Percentiles rank a stretch among this genome's conserved stretches.
These are phyloP conservation scores for Caenorhabditis drosophilae DNA, from an alignment of 2,888 invertebrate genomes.

Conservation along the genomic window DNA sequence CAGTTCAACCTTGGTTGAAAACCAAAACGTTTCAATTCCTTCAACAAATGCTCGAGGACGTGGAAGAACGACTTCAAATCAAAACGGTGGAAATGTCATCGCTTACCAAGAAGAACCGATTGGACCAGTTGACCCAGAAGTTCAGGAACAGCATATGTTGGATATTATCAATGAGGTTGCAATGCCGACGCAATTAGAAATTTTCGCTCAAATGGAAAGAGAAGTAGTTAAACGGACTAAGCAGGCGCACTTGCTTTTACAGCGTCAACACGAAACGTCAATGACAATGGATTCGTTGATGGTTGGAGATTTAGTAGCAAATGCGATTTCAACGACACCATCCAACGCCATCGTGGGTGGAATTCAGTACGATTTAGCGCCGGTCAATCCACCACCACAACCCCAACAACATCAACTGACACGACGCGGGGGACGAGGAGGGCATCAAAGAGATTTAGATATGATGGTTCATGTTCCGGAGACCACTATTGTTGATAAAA, in stretches of 20 bases:
- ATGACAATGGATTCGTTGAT: neutral
- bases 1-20: no score
- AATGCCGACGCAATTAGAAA: neutral
- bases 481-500: neutral
- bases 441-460: neutral
- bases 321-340: neutral
- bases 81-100: no score
- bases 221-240: slow-evolving; percentile 45
- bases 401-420: neutral
- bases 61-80: no score
- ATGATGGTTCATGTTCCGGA: neutral
- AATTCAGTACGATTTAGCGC: slow-evolving; percentile 16
- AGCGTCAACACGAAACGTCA: slow-evolving; percentile 11
- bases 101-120: neutral
- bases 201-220: slow-evolving; percentile 35
- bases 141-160: slow-evolving; percentile 12
- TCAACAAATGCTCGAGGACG: no score
- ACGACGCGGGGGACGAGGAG: neutral
- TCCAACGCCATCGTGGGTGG: slow-evolving; percentile 5
- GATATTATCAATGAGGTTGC: slow-evolving; percentile 21
- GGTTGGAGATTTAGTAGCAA: slow-evolving; percentile 6
- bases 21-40: no score
- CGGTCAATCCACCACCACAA: neutral
- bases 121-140: neutral
- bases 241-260: slow-evolving; percentile 20